These are phyloP conservation scores for Prunella strophiata DNA, from an alignment of 2,797 vertebrate genomes.

Conservation along the genomic window DNA sequence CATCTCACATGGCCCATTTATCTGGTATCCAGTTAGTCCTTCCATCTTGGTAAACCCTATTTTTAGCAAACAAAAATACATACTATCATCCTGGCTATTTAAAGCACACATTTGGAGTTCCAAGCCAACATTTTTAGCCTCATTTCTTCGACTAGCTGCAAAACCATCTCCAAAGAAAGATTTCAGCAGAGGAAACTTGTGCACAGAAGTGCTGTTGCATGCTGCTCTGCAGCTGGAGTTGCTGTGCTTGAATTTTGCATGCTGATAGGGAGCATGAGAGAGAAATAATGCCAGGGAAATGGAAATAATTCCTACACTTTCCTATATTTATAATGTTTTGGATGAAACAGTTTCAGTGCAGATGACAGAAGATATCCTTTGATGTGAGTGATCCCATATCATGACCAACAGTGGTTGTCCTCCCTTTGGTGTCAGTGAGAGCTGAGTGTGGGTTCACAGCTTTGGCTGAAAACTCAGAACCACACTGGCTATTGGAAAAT, in stretches of 20 bases:
- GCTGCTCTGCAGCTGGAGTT: neutral
- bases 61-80: neutral
- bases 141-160: neutral
- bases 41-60: neutral
- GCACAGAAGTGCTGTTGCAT: neutral
- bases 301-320: neutral
- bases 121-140: neutral
- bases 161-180: neutral
- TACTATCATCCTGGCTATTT: neutral
- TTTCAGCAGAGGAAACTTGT: neutral
- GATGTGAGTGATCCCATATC: rapidly evolving
- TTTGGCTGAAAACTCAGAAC: neutral
- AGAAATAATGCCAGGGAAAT: neutral
- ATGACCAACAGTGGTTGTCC: rapidly evolving
- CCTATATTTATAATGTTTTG: neutral
- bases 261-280: neutral
- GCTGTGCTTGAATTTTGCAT: neutral
- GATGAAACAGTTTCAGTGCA: neutral
- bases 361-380: neutral
- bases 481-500: neutral
- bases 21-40: neutral
- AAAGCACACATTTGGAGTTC: neutral
- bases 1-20: neutral
- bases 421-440: rapidly evolving
- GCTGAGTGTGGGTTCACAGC: neutral